Evolutionary conservation across 2,888 invertebrate species (phyloP), one percentile per base, ranked within the genome.

Genomic region (Sarcophaga rosellei): DNA sequence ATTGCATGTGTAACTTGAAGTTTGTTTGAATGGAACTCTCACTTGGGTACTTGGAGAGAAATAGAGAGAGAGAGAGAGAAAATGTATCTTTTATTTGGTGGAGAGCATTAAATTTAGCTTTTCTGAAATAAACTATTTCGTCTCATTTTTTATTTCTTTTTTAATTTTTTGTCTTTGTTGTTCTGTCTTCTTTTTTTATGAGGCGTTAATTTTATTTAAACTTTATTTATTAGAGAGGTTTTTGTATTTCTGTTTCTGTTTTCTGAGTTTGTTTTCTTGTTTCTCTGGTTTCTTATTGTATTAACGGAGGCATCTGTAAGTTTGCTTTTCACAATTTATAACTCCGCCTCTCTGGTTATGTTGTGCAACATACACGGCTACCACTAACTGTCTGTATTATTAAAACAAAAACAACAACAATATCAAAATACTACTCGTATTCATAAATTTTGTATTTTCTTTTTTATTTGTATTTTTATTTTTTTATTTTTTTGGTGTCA

Each of bases 271-370:
- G 47, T 21, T 47, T 65, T 21, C 20, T 65, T 65, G 45, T 65
- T 65, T 65, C 6, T 74, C 44, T 75, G 17, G 35, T 66, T 44
- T 23, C 15, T 47, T 35, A 35, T 35, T 35, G 35, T 35, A 35
- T 35, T 35, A 35, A 35, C 35, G 35, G 35, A 6, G 35, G 35
- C 35, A 35, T 35, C 35, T 35, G 35, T 35, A 35, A 35, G 35
- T 35, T 35, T 6, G 6, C 6, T 6, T 35, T 35, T 35, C 35
- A 35, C 35, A 47, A 47, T 47, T 47, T 47, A 47, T 35, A 80
- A 80, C 85, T 81, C 86, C 86, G 86, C 86, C 86, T 81, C 74
- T 68, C 65, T 35, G 47, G 11, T 47, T 4, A 77, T 66, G 81
- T 86, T 84, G 86, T 84, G 81, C 78, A 84, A 86, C 61, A 68